Conservation (phyloP, 1,140 invertebrate species). For the Drosophila lacertosa region DNA sequence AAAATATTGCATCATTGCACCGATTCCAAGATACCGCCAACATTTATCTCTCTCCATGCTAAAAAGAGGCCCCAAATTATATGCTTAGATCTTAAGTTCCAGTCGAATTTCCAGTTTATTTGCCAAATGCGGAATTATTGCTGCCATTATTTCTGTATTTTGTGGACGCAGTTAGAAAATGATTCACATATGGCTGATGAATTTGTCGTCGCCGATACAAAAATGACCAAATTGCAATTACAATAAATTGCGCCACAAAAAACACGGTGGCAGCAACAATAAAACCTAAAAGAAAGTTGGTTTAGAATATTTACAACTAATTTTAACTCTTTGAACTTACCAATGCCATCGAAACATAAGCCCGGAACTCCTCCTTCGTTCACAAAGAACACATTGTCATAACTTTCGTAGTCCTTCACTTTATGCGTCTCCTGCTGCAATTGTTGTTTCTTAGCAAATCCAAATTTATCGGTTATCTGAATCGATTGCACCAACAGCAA, state of each 20-base stretch:
- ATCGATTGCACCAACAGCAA: conserved; percentile 95
- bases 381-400: conserved; percentile 86
- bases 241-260: conserved; percentile 91
- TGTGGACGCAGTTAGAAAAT: conserved; percentile 39
- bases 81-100: not conserved
- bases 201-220: conserved; percentile 90
- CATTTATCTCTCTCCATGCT: not conserved
- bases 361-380: conserved; percentile 85
- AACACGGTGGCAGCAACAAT: conserved; percentile 92
- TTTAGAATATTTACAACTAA: not conserved
- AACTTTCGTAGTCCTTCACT: conserved; percentile 79
- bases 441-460: conserved; percentile 87
- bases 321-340: conserved; percentile 41
- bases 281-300: conserved; percentile 85
- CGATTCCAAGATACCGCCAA: conserved; percentile 6
- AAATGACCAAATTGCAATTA: conserved; percentile 93
- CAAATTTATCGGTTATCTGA: conserved; percentile 96
- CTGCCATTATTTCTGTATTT: conserved; percentile 16
- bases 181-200: conserved; percentile 62
- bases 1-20: conserved; percentile 15
- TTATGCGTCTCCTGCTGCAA: conserved; percentile 45
- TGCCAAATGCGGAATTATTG: conserved; percentile 8
- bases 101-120: conserved; percentile 10
- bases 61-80: conserved; percentile 4
- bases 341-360: conserved; percentile 88